Base-by-base conservation (phyloP, 2,797 vertebrate genomes). In the Neosalanx taihuensis region DNA sequence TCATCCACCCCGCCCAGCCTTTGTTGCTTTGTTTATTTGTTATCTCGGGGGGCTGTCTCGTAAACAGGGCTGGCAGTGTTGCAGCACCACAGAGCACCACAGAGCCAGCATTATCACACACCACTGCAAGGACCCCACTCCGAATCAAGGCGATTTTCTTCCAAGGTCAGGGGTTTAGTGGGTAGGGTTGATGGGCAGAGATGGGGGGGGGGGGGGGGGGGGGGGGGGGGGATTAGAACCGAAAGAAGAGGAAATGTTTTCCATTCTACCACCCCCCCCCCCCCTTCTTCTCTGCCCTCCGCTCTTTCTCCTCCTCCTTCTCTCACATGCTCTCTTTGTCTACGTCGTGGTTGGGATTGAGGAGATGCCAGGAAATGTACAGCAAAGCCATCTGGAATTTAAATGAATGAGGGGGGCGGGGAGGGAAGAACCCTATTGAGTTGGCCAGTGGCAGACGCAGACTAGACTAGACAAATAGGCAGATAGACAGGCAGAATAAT, bases 341-440 rank as follows among this genome's bases (percentile, higher is more conserved):
- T 46, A 68, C 65, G 72, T 37, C 57, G 72, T 17, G 18, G 67
- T 74, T 78, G 74, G 77, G 81, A 79, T 79, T 5, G 71, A 88
- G 76, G 80, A 81, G 87, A 86, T 92, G 88, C 89, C 89, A 91
- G 91, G 88, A 91, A 91, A 91, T 92, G 87, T 92, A 92, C 90
- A 91, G 88, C 81, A 77, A 86, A 89, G 86, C 85, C 88, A 88
- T 89, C 85, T 91, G 90, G 89, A 91, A 90, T 88, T 84, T 84
- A 89, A 89, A 91, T 90, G 86, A 91, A 90, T 81, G 84, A 77
- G 79, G 76, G 79, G 51, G 58, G 67, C 68, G 57, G 76, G 58
- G 64, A 70, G 58, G 77, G 71, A 89, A 85, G 78, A 85, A 84
- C 85, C 81, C 77, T 77, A 79, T 86, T 72, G 81, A 74, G 60